phyloP scores from a whole-genome alignment of 2,113 vertebrate genomes.

The Macrotus californicus region DNA sequence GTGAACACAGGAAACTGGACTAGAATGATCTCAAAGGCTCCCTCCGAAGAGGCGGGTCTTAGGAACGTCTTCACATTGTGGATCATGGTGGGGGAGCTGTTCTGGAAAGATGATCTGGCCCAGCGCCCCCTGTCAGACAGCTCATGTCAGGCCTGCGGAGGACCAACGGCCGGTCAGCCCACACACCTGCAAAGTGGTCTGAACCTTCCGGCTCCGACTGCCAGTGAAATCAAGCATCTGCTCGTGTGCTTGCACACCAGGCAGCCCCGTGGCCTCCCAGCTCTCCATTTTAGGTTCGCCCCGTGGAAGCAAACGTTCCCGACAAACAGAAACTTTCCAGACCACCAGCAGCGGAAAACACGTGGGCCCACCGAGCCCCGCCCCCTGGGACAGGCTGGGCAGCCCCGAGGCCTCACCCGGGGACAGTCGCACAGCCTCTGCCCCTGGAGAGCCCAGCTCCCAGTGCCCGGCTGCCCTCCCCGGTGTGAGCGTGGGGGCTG shows the following conservation, averaged over 20 bases:
- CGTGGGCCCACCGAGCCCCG: background rate
- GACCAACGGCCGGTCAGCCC: rapidly evolving
- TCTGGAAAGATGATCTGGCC: background rate
- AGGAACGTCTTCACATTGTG: background rate
- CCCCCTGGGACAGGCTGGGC: too few species aligned
- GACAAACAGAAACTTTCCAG: background rate
- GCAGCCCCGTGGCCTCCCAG: background rate
- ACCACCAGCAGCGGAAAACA: background rate
- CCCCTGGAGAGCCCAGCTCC: rapidly evolving
- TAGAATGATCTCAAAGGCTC: rapidly evolving
- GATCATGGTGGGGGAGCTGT: background rate
- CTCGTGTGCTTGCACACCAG: background rate
- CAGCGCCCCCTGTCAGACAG: background rate
- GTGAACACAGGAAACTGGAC: background rate
- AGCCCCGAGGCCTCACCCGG: background rate
- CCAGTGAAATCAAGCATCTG: too few species aligned
- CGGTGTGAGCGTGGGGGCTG: rapidly evolving
- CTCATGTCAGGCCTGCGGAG: background rate
- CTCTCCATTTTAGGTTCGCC: background rate
- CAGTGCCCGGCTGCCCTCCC: background rate
- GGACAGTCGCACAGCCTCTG: background rate
- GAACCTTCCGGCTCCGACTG: background rate
- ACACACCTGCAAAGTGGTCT: background rate
- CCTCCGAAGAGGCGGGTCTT: background rate
- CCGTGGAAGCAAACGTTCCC: background rate